Base-by-base conservation (phyloP, 2,888 invertebrate genomes). In the Limnephilus rhombicus region DNA sequence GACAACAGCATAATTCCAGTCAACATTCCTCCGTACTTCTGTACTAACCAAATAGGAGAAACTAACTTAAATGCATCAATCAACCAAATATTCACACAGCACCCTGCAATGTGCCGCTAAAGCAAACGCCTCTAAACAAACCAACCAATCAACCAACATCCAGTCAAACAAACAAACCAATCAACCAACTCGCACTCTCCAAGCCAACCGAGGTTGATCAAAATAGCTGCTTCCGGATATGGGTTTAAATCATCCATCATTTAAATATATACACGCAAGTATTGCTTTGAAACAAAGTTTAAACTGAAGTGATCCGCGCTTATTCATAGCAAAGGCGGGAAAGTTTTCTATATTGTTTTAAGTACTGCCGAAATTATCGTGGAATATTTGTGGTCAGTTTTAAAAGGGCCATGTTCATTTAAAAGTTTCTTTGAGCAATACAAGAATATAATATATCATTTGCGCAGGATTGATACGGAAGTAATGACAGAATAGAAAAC, bases 11-110 rank as follows among this genome's bases (percentile, higher is more conserved):
- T 80, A n/a, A 49, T n/a, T 82, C 82, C 81, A 49, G 88, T 87
- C 91, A 88, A 45, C 41, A 80, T 45, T 91, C 87, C 68, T 89
- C 85, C 91, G 91, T 87, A 68, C 29, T 37, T 80, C 68, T 80
- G 87, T 18, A 34, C 91, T 85, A 91, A 91, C 88, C 53, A 53
- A 89, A 91, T 87, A n/a, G 82, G 34, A 89, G 83, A 88, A 86
- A 83, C 85, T 91, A 88, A 82, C 49, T 89, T 89, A 91, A 91
- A 91, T 91, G 91, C 91, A 89, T 88, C 68, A 81, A 89, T 89
- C 83, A 89, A 34, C 80, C 89, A 89, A 34, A 45, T 91, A 91
- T 89, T 83, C 89, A 91, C 86, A 45, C 86, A 86, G n/a, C 37
- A 29, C 29, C 86, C 86, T 83, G 83, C 90, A 90, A 90, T 85